phyloP scores from a whole-genome alignment of 2,888 invertebrate species.

The Lasioglossum lativentre region DNA sequence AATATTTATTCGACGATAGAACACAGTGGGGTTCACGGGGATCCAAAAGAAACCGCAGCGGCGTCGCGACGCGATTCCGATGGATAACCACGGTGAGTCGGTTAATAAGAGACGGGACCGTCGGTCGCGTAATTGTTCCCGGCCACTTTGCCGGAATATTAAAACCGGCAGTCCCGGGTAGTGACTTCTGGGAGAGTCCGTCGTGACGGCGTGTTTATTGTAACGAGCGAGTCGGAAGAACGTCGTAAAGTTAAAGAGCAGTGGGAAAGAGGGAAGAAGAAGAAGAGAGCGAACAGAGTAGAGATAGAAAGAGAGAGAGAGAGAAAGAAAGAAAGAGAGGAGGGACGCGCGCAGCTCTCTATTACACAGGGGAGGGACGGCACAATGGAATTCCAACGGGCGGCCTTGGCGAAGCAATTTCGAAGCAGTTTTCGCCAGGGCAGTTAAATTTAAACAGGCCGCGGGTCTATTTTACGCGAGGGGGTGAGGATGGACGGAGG shows the following conservation, averaged over 20 bases:
- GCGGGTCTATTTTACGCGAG: conserved; percentile 57
- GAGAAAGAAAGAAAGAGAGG: no score
- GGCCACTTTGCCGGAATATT: conserved; percentile 69
- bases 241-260: conserved; percentile 70
- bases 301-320: conserved; percentile 61
- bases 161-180: conserved; percentile 56
- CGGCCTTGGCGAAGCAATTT: conserved; percentile 64
- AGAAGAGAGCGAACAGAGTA: conserved; percentile 33
- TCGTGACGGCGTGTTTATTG: conserved; percentile 71
- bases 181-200: conserved; percentile 66
- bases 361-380: conserved; percentile 16
- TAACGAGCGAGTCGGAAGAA: conserved; percentile 67
- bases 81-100: conserved; percentile 2
- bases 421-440: conserved; percentile 63
- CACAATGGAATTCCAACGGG: conserved; percentile 65
- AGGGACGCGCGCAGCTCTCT: background rate
- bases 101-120: conserved; percentile 57
- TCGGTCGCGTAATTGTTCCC: conserved; percentile 63
- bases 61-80: background rate
- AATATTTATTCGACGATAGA: background rate
- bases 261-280: conserved; percentile 3
- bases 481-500: background rate
- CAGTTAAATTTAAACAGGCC: conserved; percentile 68
- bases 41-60: background rate
- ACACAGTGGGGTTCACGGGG: no score